Conservation (phyloP, 2,797 vertebrate species). For the Molossus molossus region DNA sequence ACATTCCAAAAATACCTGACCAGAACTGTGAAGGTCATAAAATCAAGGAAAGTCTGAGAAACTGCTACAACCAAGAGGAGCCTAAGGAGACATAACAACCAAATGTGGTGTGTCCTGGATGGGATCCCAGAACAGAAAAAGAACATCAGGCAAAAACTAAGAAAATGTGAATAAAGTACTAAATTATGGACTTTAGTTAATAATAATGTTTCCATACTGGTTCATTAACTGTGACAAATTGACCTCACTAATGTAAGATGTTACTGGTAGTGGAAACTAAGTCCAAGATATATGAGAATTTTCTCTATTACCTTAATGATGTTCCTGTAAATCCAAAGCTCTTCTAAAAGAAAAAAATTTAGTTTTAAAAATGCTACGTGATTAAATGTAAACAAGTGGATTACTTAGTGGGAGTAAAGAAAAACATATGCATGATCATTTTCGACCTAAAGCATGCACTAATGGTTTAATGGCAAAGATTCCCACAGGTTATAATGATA, state of each 20-base stretch:
- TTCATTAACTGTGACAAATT: not conserved
- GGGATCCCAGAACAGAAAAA: not conserved
- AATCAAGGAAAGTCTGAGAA: not conserved
- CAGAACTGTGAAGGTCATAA: not conserved
- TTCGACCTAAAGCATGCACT: not conserved
- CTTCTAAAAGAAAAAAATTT: not conserved
- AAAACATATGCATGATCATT: not conserved
- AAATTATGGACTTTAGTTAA: not conserved
- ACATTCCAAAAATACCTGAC: not conserved
- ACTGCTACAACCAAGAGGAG: not conserved
- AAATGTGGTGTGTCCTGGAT: fast-evolving
- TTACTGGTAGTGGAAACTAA: not conserved
- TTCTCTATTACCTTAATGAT: not conserved
- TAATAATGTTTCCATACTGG: too few species aligned
- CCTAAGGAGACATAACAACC: not conserved
- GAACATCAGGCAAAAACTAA: not conserved
- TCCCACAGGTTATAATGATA: too few species aligned
- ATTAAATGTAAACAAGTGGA: not conserved
- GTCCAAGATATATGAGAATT: not conserved
- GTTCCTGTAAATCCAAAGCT: not conserved
- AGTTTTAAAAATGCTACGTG: not conserved
- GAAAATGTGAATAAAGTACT: not conserved
- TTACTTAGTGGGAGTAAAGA: not conserved
- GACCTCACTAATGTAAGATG: not conserved
- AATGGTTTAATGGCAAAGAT: not conserved